Conservation (phyloP, 2,888 invertebrate species). For the Serripes groenlandicus region DNA sequence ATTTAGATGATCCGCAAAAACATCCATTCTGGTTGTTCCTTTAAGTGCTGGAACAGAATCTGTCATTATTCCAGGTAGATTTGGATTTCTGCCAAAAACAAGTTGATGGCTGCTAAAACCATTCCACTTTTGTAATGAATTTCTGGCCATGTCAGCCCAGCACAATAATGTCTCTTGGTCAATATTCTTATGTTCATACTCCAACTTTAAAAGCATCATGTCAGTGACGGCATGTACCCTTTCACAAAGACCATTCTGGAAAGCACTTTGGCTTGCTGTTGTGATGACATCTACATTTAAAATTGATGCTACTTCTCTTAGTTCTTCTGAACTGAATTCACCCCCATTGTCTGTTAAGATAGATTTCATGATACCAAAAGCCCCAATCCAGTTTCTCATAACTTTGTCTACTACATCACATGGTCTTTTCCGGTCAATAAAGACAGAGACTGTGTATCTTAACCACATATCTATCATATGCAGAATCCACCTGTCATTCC, state of each 20-base stretch:
- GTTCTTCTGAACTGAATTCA: slow-evolving; percentile 49
- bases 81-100: slow-evolving; percentile 46
- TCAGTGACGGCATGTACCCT: slow-evolving; percentile 42
- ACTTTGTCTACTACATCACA: slow-evolving; percentile 53
- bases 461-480: slow-evolving; percentile 56
- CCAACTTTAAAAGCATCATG: slow-evolving; percentile 45
- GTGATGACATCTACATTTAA: slow-evolving; percentile 36
- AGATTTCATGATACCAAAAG: slow-evolving; percentile 57
- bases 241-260: slow-evolving; percentile 43
- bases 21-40: slow-evolving; percentile 40
- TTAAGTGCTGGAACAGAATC: slow-evolving; percentile 48
- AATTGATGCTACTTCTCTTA: slow-evolving; percentile 51
- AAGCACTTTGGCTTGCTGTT: slow-evolving; percentile 27
- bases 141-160: slow-evolving; percentile 58
- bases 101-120: slow-evolving; percentile 55
- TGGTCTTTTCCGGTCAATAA: slow-evolving; percentile 47
- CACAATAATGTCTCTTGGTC: slow-evolving; percentile 30
- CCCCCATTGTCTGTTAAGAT: slow-evolving; percentile 52
- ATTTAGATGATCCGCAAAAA: slow-evolving; percentile 42
- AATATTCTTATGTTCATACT: slow-evolving; percentile 18
- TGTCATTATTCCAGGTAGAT: slow-evolving; percentile 35
- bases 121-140: slow-evolving; percentile 60
- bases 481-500: slow-evolving; percentile 36
- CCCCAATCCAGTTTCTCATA: slow-evolving; percentile 61
- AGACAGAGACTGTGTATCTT: slow-evolving; percentile 42